These are phyloP conservation scores for Drosophila nr. perissopoda DNA, from an alignment of 2,888 invertebrate genomes.

Conservation along the genomic window DNA sequence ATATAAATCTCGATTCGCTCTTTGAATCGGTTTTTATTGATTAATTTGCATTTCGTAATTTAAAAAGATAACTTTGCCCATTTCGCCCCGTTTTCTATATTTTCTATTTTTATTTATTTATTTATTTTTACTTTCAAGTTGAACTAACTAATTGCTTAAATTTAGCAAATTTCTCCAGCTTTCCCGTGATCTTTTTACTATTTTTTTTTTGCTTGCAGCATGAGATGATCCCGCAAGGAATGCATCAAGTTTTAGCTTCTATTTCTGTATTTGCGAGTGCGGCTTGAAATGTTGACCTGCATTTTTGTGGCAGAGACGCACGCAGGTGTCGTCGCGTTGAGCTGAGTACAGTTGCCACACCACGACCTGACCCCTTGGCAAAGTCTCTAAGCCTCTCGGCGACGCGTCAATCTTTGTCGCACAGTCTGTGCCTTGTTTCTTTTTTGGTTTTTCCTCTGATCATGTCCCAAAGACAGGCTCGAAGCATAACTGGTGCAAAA, in stretches of 20 bases:
- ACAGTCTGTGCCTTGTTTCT: slow-evolving; percentile 34
- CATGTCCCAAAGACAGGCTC: slow-evolving; percentile 67
- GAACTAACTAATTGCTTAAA: slow-evolving; percentile 1
- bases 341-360: slow-evolving; percentile 74
- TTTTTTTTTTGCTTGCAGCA: too few relatives aligned
- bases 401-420: slow-evolving; percentile 45
- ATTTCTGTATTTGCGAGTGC: not conserved
- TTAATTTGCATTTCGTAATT: not conserved
- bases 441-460: slow-evolving; percentile 1
- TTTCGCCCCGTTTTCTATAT: not conserved
- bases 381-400: not conserved
- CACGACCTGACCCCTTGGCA: slow-evolving; percentile 70
- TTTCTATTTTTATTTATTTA: not conserved
- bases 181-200: not conserved
- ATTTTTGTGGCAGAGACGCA: slow-evolving; percentile 35
- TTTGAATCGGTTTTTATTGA: not conserved
- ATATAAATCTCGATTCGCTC: not conserved
- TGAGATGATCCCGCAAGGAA: slow-evolving; percentile 5
- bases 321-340: slow-evolving; percentile 62
- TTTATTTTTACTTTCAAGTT: not conserved
- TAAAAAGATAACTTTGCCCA: not conserved
- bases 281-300: slow-evolving; percentile 42
- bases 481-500: slow-evolving; percentile 73
- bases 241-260: slow-evolving; percentile 6
- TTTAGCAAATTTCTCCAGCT: slow-evolving; percentile 3